Evolutionary conservation across 35 echinoderm and acorn worm species (phyloP), one percentile per base, ranked within the genome.

Genomic region (Apostichopus japonicus): DNA sequence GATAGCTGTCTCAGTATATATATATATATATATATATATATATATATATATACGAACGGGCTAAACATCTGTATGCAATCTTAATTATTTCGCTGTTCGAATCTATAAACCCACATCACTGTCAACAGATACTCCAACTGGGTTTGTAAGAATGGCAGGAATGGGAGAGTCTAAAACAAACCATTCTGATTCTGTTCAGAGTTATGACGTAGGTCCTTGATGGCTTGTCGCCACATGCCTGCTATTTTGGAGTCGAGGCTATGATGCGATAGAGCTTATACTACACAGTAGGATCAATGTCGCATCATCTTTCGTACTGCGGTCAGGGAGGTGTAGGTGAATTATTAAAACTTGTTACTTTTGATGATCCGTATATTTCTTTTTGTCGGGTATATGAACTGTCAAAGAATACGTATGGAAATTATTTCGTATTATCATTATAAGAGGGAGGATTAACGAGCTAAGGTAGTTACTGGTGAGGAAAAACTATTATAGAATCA

Each of bases 41-140:
- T 44, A 44, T 44, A 44, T 33, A 33, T 44, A 44, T 44, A 61
- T 84, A 84, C 71, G 57, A 61, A 67, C 63, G 71, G 21, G 71
- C 17, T 59, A 55, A 57, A 55, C 54, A 57, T 56, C 81, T 84
- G 54, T 54, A 56, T 84, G 81, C 15, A 23, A 59, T 84, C 54
- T 84, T 84, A 84, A 84, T 84, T 59, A 84, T 84, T 23, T 55
- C 55, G 55, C 54, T 17, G 19, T 58, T 84, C 81, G 81, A 84
- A 84, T 23, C 81, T 84, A 57, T 84, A 84, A 84, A 84, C 81
- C 33, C 55, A 84, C 81, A 84, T 84, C 81, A 84, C 81, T 84
- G 81, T 84, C 81, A 84, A 84, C 81, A 23, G 54, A 84, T 84
- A 84, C 81, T 84, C 81, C 15, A 58, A 57, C 17, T 57, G 56